phyloP scores from a whole-genome alignment of 1,140 invertebrate genomes.

The Yoshiicerus persimilis region DNA sequence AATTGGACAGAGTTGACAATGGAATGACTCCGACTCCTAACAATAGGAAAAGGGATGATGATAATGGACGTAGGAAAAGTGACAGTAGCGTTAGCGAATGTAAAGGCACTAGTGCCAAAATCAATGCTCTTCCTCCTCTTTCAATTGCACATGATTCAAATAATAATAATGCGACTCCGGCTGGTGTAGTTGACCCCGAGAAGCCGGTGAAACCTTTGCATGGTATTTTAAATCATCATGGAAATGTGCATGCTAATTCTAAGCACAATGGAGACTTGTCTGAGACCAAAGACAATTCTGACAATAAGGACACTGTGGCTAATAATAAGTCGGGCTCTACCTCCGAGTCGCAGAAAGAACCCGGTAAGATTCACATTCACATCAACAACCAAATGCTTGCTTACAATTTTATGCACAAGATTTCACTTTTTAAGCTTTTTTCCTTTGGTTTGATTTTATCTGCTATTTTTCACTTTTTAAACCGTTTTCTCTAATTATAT shows the following conservation, averaged over 20 bases:
- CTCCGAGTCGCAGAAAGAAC: slow-evolving; percentile 1
- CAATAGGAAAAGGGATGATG: neutral
- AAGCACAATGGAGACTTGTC: slow-evolving; percentile 16
- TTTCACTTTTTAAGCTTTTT: neutral
- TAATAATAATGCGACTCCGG: slow-evolving; percentile 46
- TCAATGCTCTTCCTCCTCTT: neutral
- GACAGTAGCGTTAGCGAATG: neutral
- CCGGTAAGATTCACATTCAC: slow-evolving; percentile 28
- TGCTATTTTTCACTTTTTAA: neutral
- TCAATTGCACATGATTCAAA: neutral
- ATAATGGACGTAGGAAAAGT: neutral
- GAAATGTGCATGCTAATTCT: slow-evolving; percentile 18
- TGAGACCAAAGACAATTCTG: neutral
- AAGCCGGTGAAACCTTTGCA: slow-evolving; percentile 31
- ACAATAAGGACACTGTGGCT: slow-evolving; percentile 10
- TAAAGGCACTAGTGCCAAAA: neutral
- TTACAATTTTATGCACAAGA: neutral
- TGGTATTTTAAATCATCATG: slow-evolving; percentile 35
- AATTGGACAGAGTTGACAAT: neutral
- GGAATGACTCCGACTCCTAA: neutral
- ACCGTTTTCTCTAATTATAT: neutral
- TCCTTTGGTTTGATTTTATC: neutral
- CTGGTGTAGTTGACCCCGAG: slow-evolving; percentile 24
- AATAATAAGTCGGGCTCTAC: neutral
- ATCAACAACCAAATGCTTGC: neutral